A percentile compares a stretch with the other conserved stretches of the same genome.
These are phyloP conservation scores for Gymnoscopelus braueri DNA, from an alignment of 2,797 vertebrate species.

Conservation along the genomic window DNA sequence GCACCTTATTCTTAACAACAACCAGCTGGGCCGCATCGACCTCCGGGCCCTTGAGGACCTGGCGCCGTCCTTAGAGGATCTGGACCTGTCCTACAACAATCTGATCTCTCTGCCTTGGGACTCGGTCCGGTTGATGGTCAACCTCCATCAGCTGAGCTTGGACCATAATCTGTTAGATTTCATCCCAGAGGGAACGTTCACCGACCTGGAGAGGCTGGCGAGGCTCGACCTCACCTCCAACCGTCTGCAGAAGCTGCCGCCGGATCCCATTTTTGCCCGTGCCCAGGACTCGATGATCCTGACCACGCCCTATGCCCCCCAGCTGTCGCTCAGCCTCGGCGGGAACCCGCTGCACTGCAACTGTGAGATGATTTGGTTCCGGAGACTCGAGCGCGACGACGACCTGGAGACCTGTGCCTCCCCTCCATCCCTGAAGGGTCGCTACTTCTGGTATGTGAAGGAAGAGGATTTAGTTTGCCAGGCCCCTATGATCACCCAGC, in stretches of 20 bases:
- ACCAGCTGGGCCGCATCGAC: slow-evolving; percentile 88
- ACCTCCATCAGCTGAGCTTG: slow-evolving; percentile 94
- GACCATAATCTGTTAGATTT: slow-evolving; percentile 94
- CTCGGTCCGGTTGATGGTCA: slow-evolving; percentile 90
- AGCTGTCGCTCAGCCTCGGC: slow-evolving; percentile 89
- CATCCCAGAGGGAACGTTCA: slow-evolving; percentile 93
- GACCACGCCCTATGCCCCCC: slow-evolving; percentile 86
- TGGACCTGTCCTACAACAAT: slow-evolving; percentile 96
- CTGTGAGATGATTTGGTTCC: slow-evolving; percentile 92
- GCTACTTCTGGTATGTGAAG: slow-evolving; percentile 92
- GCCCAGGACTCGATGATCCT: slow-evolving; percentile 84
- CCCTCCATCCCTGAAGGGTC: slow-evolving; percentile 88
- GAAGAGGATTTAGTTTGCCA: slow-evolving; percentile 94
- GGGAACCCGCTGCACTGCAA: slow-evolving; percentile 96
- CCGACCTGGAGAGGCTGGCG: slow-evolving; percentile 89
- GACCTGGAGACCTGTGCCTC: slow-evolving; percentile 97
- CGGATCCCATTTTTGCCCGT: slow-evolving; percentile 90
- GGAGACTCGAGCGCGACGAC: slow-evolving; percentile 89
- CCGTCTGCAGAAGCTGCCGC: slow-evolving; percentile 91
- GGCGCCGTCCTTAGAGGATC: slow-evolving; percentile 88
- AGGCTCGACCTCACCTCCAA: slow-evolving; percentile 94
- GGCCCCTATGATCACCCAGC: slow-evolving; percentile 91
- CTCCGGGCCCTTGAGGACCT: slow-evolving; percentile 91
- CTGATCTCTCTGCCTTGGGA: slow-evolving; percentile 89
- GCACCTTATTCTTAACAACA: slow-evolving; percentile 95